Conservation (phyloP, 2,113 vertebrate genomes). For the Hassar affinis region DNA sequence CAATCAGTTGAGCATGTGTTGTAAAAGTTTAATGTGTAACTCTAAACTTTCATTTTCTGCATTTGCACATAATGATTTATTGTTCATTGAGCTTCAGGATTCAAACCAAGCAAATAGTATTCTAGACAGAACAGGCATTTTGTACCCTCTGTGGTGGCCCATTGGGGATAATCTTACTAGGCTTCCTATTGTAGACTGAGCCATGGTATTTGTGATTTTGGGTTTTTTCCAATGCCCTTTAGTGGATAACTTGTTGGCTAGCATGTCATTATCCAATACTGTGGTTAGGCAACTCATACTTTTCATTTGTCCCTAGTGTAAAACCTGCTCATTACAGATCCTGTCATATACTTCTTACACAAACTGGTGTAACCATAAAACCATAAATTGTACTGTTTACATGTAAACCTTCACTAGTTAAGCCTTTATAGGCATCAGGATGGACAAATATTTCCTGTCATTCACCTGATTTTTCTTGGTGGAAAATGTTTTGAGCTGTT, state of each 20-base stretch:
- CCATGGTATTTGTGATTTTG: slow-evolving; percentile 57
- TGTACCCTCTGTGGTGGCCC: slow-evolving; percentile 37
- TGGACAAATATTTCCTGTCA: slow-evolving; percentile 69
- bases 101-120: slow-evolving; percentile 61
- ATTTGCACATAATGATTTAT: slow-evolving; percentile 50
- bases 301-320: slow-evolving; percentile 75
- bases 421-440: slow-evolving; percentile 63
- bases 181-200: slow-evolving; percentile 48
- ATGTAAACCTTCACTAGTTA: slow-evolving; percentile 72
- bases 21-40: slow-evolving; percentile 17
- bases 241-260: slow-evolving; percentile 61
- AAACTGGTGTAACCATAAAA: slow-evolving; percentile 75
- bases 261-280: slow-evolving; percentile 75
- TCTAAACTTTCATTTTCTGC: not conserved
- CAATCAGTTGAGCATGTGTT: not conserved
- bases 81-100: slow-evolving; percentile 72
- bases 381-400: slow-evolving; percentile 76
- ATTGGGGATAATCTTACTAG: slow-evolving; percentile 46
- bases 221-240: slow-evolving; percentile 59
- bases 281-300: slow-evolving; percentile 71
- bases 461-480: slow-evolving; percentile 67
- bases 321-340: slow-evolving; percentile 74
- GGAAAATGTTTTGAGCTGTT: slow-evolving; percentile 60
- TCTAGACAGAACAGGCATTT: slow-evolving; percentile 35
- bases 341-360: slow-evolving; percentile 70